Base-by-base conservation (phyloP, 2,888 invertebrate species). In the Amphipyra tragopoginis region DNA sequence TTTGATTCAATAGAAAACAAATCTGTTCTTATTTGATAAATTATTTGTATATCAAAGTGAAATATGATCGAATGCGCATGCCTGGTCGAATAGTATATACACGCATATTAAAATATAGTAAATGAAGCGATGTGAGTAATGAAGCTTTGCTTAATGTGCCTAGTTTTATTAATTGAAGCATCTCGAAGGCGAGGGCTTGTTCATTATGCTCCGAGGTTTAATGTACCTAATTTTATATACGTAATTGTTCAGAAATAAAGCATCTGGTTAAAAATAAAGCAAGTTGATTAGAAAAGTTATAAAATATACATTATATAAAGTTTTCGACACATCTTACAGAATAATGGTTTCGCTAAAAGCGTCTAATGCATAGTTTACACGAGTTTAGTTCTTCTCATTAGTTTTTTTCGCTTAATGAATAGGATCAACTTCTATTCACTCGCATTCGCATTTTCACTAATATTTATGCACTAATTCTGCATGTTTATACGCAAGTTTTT, bases 21-120 rank as follows among this genome's bases (percentile, higher is more conserved):
- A 69, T 69, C 21, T 49, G 21, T 60, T 42, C 15, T 38, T 60
- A 44, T 43, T 50, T 68, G 74, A 62, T 73, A 68, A 74, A 70
- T 70, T 61, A 57, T 53, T 51, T 57, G 33, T 14, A 48, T 51
- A 63, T 71, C 40, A 52, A 51, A 74, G 43, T 45, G 49, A 73
- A 62, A 62, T 68, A 62, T 57, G 51, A 47, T 69, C 51, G 42
- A 40, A 29, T 54, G 13, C 53, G 51, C 47, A 55, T 70, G 53
- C 43, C 11, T 62, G 44, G 34, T 38, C 33, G 36, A n/a, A 33
- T 42, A 36, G 6, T 52, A 21, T 33, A 40, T 29, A 52, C 14
- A 38, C 26, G 40, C n/a, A 48, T 29, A 14, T 42, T 8, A 38
- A 42, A 39, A 26, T 62, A 62, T 52, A 68, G 10, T 47, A 56